phyloP scores from a whole-genome alignment of 2,113 vertebrate species.

The Xerus inauris region DNA sequence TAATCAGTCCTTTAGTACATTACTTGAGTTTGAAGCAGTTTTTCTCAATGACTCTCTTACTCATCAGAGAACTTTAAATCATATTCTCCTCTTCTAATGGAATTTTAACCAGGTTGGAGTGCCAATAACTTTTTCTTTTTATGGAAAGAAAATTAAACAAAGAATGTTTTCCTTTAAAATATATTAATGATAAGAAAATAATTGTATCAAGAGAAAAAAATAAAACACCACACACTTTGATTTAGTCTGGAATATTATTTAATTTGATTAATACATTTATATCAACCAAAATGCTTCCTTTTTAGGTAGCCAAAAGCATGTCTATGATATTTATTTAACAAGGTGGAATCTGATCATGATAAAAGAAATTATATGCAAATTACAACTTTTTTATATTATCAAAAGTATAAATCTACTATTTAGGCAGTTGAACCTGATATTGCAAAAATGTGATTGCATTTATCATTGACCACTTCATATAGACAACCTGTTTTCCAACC shows the following conservation, averaged over 20 bases:
- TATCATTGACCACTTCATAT: not conserved
- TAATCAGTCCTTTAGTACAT: not conserved
- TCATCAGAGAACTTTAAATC: not conserved
- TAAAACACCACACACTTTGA: fast-evolving
- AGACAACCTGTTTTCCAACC: not conserved
- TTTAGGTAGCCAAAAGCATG: not conserved
- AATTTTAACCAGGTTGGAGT: not conserved
- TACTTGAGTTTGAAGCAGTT: not conserved
- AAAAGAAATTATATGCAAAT: not conserved
- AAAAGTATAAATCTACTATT: not conserved
- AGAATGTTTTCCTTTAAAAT: not conserved
- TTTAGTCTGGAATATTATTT: not conserved
- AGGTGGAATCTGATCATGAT: not conserved
- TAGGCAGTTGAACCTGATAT: not conserved
- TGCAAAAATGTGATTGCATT: not conserved
- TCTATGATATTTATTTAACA: not conserved
- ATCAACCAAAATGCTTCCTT: not conserved
- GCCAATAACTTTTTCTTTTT: too few species aligned
- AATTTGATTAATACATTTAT: not conserved
- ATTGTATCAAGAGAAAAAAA: not conserved
- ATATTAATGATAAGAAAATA: not conserved
- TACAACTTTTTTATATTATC: not conserved
- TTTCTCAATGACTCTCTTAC: not conserved
- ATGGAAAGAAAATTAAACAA: not conserved
- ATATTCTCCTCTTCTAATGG: not conserved